phyloP scores from a whole-genome alignment of 2,888 invertebrate genomes.

The Salticus scenicus region DNA sequence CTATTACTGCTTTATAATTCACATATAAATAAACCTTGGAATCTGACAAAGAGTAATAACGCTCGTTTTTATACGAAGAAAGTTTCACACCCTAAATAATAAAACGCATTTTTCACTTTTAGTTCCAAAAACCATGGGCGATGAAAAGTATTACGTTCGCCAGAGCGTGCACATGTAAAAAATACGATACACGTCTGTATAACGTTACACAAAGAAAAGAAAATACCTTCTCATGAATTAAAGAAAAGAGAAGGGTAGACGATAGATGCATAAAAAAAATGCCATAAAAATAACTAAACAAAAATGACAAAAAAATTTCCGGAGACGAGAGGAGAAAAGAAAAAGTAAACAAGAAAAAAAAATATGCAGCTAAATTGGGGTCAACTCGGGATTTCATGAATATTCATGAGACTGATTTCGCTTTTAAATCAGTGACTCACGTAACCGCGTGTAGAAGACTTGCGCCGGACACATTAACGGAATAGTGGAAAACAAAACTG shows the following conservation, averaged over 20 bases:
- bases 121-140: neutral
- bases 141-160: neutral
- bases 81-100: too few species aligned
- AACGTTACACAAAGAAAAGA: neutral
- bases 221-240: conserved; percentile 1
- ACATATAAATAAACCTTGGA: too few species aligned
- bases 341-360: conserved; percentile 29
- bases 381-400: conserved; percentile 58
- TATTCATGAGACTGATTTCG: conserved; percentile 52
- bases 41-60: too few species aligned
- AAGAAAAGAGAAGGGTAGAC: neutral
- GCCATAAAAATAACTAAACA: neutral
- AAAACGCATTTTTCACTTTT: neutral
- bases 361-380: conserved; percentile 47
- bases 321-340: neutral
- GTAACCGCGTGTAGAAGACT: neutral
- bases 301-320: neutral
- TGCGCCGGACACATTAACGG: conserved; percentile 7
- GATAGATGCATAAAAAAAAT: neutral
- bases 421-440: conserved; percentile 8
- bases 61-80: neutral
- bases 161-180: neutral
- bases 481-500: neutral
- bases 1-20: too few species aligned
- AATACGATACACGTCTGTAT: neutral